phyloP scores from a whole-genome alignment of 2,888 invertebrate genomes.

The Sturmia bella region DNA sequence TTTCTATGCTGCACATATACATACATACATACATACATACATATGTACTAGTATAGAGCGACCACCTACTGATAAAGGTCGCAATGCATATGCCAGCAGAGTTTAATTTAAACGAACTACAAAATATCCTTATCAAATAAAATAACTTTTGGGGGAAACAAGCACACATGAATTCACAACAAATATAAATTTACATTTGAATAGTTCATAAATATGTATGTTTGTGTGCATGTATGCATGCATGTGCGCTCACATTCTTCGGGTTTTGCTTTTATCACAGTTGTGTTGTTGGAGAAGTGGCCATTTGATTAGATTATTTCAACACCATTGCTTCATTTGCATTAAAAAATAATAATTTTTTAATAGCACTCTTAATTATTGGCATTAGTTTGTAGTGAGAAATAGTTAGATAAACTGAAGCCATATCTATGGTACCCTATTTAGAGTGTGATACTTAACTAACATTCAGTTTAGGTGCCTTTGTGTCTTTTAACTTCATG shows the following conservation, averaged over 20 bases:
- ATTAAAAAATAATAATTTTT: conserved; percentile 65
- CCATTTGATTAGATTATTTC: conserved; percentile 62
- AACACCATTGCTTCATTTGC: conserved; percentile 65
- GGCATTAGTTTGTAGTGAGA: conserved; percentile 48
- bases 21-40: conserved; percentile 37
- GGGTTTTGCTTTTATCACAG: conserved; percentile 32
- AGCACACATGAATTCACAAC: conserved; percentile 10
- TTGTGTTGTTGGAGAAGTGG: conserved; percentile 31
- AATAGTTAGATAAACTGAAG: conserved; percentile 52
- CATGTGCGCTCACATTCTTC: neutral
- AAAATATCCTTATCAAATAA: conserved; percentile 62
- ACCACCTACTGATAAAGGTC: conserved; percentile 63
- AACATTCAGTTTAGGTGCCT: conserved; percentile 35
- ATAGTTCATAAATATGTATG: neutral
- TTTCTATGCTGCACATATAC: neutral
- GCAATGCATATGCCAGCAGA: neutral
- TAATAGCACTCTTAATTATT: conserved; percentile 51
- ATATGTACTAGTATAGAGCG: no score
- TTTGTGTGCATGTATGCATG: neutral
- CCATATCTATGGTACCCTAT: neutral
- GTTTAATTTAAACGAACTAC: neutral
- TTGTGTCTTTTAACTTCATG: conserved; percentile 43
- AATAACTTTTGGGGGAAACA: neutral
- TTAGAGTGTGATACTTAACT: neutral
- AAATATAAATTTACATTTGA: conserved; percentile 50